Evolutionary conservation across 2,113 vertebrate genomes (phyloP).

Genomic region (Crotalus tigris): DNA sequence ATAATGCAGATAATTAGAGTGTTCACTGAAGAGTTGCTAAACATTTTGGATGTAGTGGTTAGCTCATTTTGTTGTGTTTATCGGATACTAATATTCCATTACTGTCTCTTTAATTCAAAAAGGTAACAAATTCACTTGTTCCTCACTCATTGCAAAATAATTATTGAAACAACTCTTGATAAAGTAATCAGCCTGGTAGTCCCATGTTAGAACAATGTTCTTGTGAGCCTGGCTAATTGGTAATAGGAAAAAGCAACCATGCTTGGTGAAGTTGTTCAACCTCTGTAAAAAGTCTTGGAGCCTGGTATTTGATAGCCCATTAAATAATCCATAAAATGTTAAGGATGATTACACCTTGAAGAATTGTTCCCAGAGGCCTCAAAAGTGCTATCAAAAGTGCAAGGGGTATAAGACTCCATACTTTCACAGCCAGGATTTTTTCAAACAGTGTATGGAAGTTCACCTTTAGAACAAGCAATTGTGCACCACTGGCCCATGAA

Average conservation of each 20-base stretch:
- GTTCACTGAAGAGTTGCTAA: slow-evolving; percentile 4
- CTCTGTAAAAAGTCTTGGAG: slow-evolving; percentile 20
- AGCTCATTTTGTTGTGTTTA: not conserved
- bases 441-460: slow-evolving; percentile 1
- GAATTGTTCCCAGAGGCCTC: slow-evolving; percentile 14
- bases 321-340: slow-evolving; percentile 49
- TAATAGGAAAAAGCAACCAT: slow-evolving; percentile 32
- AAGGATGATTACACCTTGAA: slow-evolving; percentile 40
- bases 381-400: slow-evolving; percentile 21
- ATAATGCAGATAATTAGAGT: not conserved
- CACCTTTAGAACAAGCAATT: slow-evolving; percentile 9
- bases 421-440: slow-evolving; percentile 20
- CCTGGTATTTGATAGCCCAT: slow-evolving; percentile 13
- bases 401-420: slow-evolving; percentile 16
- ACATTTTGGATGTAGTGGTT: not conserved
- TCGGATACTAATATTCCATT: not conserved
- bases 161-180: slow-evolving; percentile 22
- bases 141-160: not conserved
- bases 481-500: not conserved
- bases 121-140: slow-evolving; percentile 4
- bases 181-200: not conserved
- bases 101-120: not conserved
- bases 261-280: slow-evolving; percentile 20
- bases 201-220: slow-evolving; percentile 30
- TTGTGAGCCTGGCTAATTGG: slow-evolving; percentile 23